Base-by-base conservation (phyloP, 2,797 vertebrate species). In the Pantherophis alleghaniensis region DNA sequence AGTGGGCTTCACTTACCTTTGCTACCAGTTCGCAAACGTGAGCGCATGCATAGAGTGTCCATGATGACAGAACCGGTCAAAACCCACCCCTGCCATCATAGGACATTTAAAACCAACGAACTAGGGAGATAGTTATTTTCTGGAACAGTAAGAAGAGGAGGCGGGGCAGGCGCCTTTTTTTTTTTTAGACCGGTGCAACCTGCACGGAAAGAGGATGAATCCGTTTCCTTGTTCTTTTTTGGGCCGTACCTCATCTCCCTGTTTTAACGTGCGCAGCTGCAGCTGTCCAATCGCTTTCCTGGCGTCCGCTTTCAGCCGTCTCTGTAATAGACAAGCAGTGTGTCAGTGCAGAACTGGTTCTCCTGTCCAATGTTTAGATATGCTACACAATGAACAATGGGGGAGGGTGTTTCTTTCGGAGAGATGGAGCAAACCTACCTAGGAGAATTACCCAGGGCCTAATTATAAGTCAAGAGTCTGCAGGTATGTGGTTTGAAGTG, bases 231-330 rank as follows among this genome's bases (percentile, higher is more conserved):
- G 57, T 12, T 53, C 92, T 3, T 42, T 26, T 90, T 66, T 61
- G 22, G 87, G 63, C 66, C 91, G 51, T 97, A 98, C 98, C 98
- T 98, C 98, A 91, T 99, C 99, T 57, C 97, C 98, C 86, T 97
- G 97, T 95, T 98, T 98, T 94, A 99, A 96, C 0, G 98, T 99
- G 63, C 98, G 98, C 12, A 99, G 96, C 83, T 98, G 95, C 88
- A 99, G 97, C 47, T 96, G 98, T 28, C 97, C 92, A 3, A 99
- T 98, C 3, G 98, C 99, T 92, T 98, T 99, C 97, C 98, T 98
- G 0, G 99, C 98, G 96, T 98, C 98, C 1, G 97, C 98, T 96
- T 98, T 98, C 93, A 99, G 97, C 88, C 92, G 97, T 94, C 92
- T 97, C 98, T 99, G 98, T 0, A 95, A 97, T 4, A 96, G 90